These are phyloP conservation scores for Chymomyza costata DNA, from an alignment of 1,140 invertebrate genomes.

Conservation along the genomic window DNA sequence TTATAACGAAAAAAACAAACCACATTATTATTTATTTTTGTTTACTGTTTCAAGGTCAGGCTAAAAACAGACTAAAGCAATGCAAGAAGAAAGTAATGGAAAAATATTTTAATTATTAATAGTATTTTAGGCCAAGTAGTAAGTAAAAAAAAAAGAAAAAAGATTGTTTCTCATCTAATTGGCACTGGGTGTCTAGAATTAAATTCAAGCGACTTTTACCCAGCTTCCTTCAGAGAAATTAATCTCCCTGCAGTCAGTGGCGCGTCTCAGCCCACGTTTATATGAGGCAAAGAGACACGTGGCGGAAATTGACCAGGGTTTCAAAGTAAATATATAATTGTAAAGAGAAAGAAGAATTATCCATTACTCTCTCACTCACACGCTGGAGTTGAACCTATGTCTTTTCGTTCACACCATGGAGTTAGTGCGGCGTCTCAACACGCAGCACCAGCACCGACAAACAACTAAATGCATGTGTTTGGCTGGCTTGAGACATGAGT, in stretches of 20 bases:
- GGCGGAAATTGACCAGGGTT: constrained; percentile 14
- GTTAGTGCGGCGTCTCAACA: not conserved
- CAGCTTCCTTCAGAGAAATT: constrained; percentile 35
- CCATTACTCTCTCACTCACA: no score
- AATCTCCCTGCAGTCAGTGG: constrained; percentile 21
- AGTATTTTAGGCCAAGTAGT: no score
- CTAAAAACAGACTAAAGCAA: no score
- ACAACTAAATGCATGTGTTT: not conserved
- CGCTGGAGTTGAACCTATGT: no score
- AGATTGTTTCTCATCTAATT: constrained; percentile 18
- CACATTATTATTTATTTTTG: constrained; percentile 7
- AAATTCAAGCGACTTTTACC: constrained; percentile 22
- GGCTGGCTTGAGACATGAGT: no score
- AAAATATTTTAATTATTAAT: constrained; percentile 7
- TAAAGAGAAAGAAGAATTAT: no score
- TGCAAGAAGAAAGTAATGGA: not conserved
- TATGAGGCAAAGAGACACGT: constrained; percentile 17
- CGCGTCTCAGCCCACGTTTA: constrained; percentile 17
- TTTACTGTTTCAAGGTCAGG: constrained; percentile 20
- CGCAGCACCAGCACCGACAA: not conserved
- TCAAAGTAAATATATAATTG: no score
- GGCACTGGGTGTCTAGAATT: constrained; percentile 32
- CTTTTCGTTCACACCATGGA: no score
- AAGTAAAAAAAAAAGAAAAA: not conserved
- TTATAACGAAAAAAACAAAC: constrained; percentile 5